Conservation (phyloP, 2,113 vertebrate species). For the Uria lomvia region DNA sequence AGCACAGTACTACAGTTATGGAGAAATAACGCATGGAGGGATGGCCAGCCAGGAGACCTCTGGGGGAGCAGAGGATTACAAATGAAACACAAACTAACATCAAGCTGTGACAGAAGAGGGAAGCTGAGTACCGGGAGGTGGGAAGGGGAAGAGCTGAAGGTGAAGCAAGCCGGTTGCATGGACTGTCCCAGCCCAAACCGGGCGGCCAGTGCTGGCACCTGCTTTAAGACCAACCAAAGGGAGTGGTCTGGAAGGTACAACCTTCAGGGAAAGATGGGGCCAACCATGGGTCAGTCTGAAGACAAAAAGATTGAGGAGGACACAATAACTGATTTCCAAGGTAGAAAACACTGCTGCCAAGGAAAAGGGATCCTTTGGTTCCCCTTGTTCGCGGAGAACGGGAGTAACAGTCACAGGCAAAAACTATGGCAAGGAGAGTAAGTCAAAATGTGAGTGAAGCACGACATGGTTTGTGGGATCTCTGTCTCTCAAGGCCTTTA, state of each 20-base stretch:
- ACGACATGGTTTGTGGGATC: neutral
- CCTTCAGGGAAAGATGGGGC: neutral
- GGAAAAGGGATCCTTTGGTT: neutral
- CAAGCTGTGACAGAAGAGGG: neutral
- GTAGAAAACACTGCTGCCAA: neutral
- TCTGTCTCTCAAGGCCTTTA: neutral
- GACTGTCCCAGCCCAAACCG: neutral
- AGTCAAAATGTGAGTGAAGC: neutral
- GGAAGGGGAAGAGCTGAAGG: neutral
- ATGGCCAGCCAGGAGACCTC: neutral
- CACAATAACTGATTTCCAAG: neutral
- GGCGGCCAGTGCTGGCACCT: neutral
- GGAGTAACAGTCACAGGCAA: neutral
- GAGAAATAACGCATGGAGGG: neutral
- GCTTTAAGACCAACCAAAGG: neutral
- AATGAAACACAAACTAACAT: neutral
- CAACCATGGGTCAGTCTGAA: neutral
- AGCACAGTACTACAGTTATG: neutral
- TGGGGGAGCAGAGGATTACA: neutral
- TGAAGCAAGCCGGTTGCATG: neutral
- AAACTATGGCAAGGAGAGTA: neutral
- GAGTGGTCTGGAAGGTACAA: neutral
- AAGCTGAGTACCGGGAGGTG: accelerated
- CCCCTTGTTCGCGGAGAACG: accelerated
- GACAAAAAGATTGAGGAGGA: neutral